A percentile compares a stretch with the other conserved stretches of the same genome.
Conservation (phyloP, 2,797 vertebrate species). For the Oophaga sylvatica region DNA sequence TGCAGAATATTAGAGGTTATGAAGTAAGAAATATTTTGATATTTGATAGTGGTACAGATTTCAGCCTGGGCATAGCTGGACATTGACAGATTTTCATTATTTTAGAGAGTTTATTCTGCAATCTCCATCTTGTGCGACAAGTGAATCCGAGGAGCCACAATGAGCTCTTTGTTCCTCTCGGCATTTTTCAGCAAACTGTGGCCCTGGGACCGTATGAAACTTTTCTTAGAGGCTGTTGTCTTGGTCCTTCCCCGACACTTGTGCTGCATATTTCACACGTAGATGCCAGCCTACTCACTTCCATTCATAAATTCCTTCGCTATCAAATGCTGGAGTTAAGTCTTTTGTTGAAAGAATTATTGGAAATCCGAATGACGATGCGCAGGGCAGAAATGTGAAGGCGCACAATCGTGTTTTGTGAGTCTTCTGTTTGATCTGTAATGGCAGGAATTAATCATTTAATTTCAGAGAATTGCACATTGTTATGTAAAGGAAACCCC, state of each 20-base stretch:
- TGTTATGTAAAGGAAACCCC: constrained; percentile 81
- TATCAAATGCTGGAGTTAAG: constrained; percentile 72
- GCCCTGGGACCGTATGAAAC: constrained; percentile 78
- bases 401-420: constrained; percentile 84
- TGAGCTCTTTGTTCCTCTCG: constrained; percentile 67
- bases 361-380: constrained; percentile 74
- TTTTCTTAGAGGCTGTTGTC: constrained; percentile 79
- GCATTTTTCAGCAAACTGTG: constrained; percentile 72
- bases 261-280: constrained; percentile 76
- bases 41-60: background rate
- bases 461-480: constrained; percentile 78
- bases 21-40: background rate
- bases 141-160: constrained; percentile 69
- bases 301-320: constrained; percentile 79
- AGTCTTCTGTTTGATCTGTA: constrained; percentile 79
- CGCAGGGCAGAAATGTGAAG: constrained; percentile 70
- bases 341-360: constrained; percentile 74
- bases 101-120: constrained; percentile 29
- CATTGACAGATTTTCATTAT: constrained; percentile 31
- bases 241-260: constrained; percentile 80
- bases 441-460: constrained; percentile 81
- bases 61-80: background rate
- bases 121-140: constrained; percentile 41
- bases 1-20: background rate
- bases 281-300: constrained; percentile 76